These are phyloP conservation scores for Exaiptasia diaphana DNA, from an alignment of 64 coral and sea anemone genomes.

Conservation along the genomic window DNA sequence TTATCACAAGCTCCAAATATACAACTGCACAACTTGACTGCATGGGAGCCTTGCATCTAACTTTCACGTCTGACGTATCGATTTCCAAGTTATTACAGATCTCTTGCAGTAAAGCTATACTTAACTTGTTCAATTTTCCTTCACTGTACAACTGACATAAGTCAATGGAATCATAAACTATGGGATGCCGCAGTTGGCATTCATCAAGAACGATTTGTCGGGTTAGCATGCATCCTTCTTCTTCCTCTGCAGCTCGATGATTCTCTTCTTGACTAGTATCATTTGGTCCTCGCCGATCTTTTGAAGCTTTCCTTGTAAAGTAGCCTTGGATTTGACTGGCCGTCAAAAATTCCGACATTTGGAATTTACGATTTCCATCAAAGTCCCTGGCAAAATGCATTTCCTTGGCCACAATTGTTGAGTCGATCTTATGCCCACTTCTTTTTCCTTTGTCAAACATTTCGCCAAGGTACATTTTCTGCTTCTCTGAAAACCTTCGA, in stretches of 20 bases:
- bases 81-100: not conserved
- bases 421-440: slow-evolving; percentile 5
- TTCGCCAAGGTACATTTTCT: slow-evolving; percentile 13
- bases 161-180: not conserved
- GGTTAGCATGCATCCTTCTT: too few relatives aligned
- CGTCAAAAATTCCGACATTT: slow-evolving; percentile 24
- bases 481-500: not conserved
- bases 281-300: too few relatives aligned
- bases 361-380: slow-evolving; percentile 30
- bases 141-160: not conserved
- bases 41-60: not conserved
- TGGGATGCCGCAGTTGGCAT: not conserved
- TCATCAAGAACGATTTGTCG: too few relatives aligned
- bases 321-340: slow-evolving; percentile 17
- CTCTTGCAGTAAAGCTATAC: not conserved
- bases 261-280: too few relatives aligned
- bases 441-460: slow-evolving; percentile 22
- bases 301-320: too few relatives aligned
- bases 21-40: not conserved
- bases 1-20: not conserved
- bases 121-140: not conserved
- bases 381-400: slow-evolving; percentile 3
- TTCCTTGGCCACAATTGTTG: slow-evolving; percentile 35
- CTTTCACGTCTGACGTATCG: not conserved
- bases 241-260: too few relatives aligned